Evolutionary conservation across 2,797 vertebrate species (phyloP).

Genomic region (Sebastes minor): DNA sequence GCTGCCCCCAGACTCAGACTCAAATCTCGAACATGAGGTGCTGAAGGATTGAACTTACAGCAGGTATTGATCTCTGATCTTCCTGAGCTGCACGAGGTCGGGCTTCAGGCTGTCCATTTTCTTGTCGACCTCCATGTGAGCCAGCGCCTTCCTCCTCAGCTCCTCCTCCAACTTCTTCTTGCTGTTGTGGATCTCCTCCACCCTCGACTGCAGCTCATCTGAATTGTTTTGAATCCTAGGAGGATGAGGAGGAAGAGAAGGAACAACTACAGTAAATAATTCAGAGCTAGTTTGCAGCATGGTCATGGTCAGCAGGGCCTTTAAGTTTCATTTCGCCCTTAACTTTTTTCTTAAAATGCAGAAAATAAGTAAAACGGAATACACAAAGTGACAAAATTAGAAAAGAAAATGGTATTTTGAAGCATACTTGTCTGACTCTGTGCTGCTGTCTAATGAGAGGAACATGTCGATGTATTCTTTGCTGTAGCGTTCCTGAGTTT

Average conservation of each 20-base stretch:
- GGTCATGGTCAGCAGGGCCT: neutral
- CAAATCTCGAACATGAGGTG: neutral
- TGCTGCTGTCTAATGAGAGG: slow-evolving; percentile 86
- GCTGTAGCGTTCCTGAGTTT: slow-evolving; percentile 92
- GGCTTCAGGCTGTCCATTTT: slow-evolving; percentile 92
- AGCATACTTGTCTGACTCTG: slow-evolving; percentile 87
- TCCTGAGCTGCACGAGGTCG: slow-evolving; percentile 92
- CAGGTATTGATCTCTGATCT: slow-evolving; percentile 92
- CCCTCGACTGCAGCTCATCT: slow-evolving; percentile 88
- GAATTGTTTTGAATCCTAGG: slow-evolving; percentile 89
- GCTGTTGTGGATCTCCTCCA: slow-evolving; percentile 92
- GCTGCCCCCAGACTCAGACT: neutral
- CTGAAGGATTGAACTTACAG: slow-evolving; percentile 79
- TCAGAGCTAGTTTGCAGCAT: neutral
- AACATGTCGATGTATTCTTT: slow-evolving; percentile 93
- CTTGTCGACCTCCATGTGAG: slow-evolving; percentile 91
- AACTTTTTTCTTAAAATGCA: neutral
- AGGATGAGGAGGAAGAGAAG: neutral
- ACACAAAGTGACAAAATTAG: neutral
- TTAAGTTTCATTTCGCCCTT: neutral
- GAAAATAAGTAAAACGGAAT: neutral
- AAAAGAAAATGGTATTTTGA: neutral
- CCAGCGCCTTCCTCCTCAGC: slow-evolving; percentile 85
- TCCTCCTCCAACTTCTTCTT: slow-evolving; percentile 92
- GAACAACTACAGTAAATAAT: neutral